Evolutionary conservation across 2,113 vertebrate species (phyloP).

Genomic region (Leptobrachium leishanense): DNA sequence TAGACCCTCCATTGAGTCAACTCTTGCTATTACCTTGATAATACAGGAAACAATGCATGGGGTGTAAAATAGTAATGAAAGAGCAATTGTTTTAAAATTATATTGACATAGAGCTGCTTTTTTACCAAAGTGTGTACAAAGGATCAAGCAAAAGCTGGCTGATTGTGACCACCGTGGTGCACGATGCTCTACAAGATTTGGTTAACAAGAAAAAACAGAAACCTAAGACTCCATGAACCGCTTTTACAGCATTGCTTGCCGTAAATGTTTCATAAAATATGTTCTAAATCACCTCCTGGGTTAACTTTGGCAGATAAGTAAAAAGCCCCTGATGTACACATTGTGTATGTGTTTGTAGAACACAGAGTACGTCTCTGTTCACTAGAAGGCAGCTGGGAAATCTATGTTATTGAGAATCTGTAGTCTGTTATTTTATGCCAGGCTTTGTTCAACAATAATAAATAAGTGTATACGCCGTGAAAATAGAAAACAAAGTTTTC

Average conservation of each 20-base stretch:
- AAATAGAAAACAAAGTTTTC: too few species aligned
- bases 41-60: too few species aligned
- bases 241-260: neutral
- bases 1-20: too few species aligned
- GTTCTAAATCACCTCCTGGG: slow-evolving; percentile 1
- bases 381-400: slow-evolving; percentile 29
- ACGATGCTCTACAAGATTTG: slow-evolving; percentile 1
- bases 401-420: slow-evolving; percentile 1
- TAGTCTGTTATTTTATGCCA: neutral
- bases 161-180: neutral
- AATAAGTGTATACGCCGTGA: neutral
- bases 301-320: slow-evolving; percentile 30
- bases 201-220: neutral
- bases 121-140: too few species aligned
- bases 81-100: too few species aligned
- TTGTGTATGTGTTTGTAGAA: slow-evolving; percentile 18
- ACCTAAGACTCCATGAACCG: neutral
- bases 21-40: too few species aligned
- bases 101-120: too few species aligned
- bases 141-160: neutral
- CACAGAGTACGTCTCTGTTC: slow-evolving; percentile 3
- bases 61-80: too few species aligned
- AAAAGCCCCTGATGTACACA: slow-evolving; percentile 27
- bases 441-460: slow-evolving; percentile 5
- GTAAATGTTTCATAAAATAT: neutral